Percentiles rank a stretch among this genome's conserved stretches.
These are phyloP conservation scores for Syngnathus floridae DNA, from an alignment of 2,113 vertebrate genomes.

Conservation along the genomic window DNA sequence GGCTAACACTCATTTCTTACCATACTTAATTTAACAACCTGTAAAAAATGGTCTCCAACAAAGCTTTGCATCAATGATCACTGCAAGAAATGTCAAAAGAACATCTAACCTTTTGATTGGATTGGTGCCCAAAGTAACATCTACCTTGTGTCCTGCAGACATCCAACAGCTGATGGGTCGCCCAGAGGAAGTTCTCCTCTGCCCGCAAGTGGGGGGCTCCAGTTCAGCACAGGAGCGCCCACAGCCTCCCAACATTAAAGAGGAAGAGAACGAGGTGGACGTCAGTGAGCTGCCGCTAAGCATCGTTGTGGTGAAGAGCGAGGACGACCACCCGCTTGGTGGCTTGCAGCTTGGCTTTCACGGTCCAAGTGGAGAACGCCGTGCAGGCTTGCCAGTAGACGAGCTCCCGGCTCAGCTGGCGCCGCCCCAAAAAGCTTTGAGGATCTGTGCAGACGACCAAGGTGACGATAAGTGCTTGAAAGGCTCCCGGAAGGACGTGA, in stretches of 20 bases:
- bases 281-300: not conserved
- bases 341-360: not conserved
- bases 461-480: not conserved
- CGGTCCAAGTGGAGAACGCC: not conserved
- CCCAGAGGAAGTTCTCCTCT: not conserved
- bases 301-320: not conserved
- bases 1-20: too few relatives aligned
- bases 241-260: not conserved
- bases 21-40: not conserved
- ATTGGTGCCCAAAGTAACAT: not conserved
- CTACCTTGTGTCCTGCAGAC: not conserved
- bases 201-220: not conserved
- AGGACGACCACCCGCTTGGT: not conserved
- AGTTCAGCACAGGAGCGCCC: not conserved
- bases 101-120: too few relatives aligned
- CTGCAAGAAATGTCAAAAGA: too few relatives aligned
- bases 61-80: too few relatives aligned
- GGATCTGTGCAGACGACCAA: not conserved
- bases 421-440: not conserved
- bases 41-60: too few relatives aligned
- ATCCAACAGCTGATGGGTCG: not conserved
- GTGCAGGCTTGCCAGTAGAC: not conserved
- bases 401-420: not conserved
- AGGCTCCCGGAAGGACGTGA: not conserved
- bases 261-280: not conserved